phyloP scores from a whole-genome alignment of 2,113 vertebrate species.

The Crotophaga sulcirostris region DNA sequence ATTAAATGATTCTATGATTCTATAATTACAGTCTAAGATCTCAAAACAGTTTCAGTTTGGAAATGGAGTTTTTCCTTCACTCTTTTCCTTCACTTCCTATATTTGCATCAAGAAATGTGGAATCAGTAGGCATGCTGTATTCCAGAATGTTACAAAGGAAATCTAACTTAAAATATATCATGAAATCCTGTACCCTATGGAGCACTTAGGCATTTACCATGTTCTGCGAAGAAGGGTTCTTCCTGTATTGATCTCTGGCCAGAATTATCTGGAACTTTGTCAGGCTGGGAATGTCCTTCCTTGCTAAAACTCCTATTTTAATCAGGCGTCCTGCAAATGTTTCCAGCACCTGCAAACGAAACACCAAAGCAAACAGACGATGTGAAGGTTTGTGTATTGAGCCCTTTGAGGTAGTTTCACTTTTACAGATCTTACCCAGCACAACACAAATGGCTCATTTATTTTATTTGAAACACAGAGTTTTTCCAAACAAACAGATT shows the following conservation, averaged over 20 bases:
- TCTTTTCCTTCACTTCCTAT: background rate
- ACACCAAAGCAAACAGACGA: background rate
- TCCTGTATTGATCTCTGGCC: slow-evolving; percentile 91
- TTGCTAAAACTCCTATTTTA: slow-evolving; percentile 78
- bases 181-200: background rate
- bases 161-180: background rate
- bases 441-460: background rate
- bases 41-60: background rate
- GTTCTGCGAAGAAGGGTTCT: slow-evolving; percentile 83
- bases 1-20: no score
- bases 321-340: slow-evolving; percentile 84
- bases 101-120: background rate
- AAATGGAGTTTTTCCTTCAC: background rate
- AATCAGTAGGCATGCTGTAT: background rate
- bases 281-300: slow-evolving; percentile 82
- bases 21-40: background rate
- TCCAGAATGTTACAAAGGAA: background rate
- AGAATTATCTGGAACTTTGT: slow-evolving; percentile 95
- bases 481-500: background rate
- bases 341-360: slow-evolving; percentile 84
- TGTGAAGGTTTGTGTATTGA: background rate
- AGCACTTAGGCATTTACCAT: slow-evolving; percentile 67
- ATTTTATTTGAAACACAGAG: background rate
- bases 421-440: background rate
- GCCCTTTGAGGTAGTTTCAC: background rate